Evolutionary conservation across 1,140 invertebrate species (phyloP), one percentile per base, ranked within the genome.

Genomic region (Cydia splendana): DNA sequence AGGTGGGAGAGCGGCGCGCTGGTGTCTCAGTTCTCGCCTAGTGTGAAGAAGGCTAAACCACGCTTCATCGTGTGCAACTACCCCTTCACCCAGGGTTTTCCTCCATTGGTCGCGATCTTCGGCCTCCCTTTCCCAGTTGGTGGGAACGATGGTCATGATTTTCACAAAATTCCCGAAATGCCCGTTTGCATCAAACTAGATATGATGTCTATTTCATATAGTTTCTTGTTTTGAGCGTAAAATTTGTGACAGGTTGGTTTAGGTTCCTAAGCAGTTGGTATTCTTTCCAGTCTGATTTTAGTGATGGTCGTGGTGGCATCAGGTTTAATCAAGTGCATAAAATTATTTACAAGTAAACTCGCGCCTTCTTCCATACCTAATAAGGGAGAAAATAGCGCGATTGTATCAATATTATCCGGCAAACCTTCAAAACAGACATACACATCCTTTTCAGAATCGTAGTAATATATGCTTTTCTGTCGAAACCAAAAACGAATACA

Each of bases 381-480:
- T 4, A 30, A 30, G 2, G 65, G 65, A 28, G 65, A 34, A 30
- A 4, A 13, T 15, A 67, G 30, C 20, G 51, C 15, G 7, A 67
- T 30, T 15, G 4, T 67, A 15, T 67, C 65, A 30, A 67, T 30
- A 0, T 67, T 34, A 3, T 7, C 13, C 3, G 87, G 87, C 0
- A 90, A 73, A 34, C 84, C 85, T 74, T 79, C 38, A 9, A 88
- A 28, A 30, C 15, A 73, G 0, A 87, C 81, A 28, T 86, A 85
- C 2, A 83, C 74, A 34, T 84, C n/a, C 18, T 89, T 87, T 15
- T 88, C 81, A 10, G 65, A 75, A 2, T 81, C 82, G 48, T 84
- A 83, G 75, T 81, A 91, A 76, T 85, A 76, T 85, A 91, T 13
- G 91, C 53, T 75, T 91, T 88, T 51, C 85, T 82, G 0, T 75